A percentile compares a stretch with the other conserved stretches of the same genome.
phyloP scores from a whole-genome alignment of 2,888 invertebrate genomes.

The Cepaea hortensis region DNA sequence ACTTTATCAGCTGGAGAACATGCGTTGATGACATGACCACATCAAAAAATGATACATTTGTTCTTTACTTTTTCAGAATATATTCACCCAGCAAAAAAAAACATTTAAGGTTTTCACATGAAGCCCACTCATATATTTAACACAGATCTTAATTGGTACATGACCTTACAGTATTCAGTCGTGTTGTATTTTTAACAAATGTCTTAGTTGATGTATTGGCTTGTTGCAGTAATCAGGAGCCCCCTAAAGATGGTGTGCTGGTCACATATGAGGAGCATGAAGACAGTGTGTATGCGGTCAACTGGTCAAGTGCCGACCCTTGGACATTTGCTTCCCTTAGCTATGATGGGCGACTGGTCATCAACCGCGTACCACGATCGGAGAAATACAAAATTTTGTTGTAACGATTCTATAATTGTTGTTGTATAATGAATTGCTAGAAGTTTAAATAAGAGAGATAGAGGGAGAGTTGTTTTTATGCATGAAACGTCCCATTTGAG shows the following conservation, averaged over 20 bases:
- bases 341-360: constrained; percentile 95
- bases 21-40: too few relatives aligned
- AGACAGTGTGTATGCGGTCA: constrained; percentile 96
- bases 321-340: constrained; percentile 99
- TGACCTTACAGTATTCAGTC: too few relatives aligned
- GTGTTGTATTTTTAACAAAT: neutral
- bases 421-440: neutral
- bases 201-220: neutral
- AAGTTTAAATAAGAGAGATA: neutral
- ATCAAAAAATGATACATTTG: too few relatives aligned
- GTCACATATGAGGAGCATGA: constrained; percentile 97
- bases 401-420: constrained; percentile 52
- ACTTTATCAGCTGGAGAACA: too few relatives aligned
- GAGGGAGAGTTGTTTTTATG: too few relatives aligned
- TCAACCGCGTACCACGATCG: constrained; percentile 93
- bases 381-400: constrained; percentile 91
- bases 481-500: too few relatives aligned
- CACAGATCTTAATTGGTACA: too few relatives aligned
- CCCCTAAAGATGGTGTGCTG: constrained; percentile 88
- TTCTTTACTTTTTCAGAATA: too few relatives aligned
- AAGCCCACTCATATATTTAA: too few relatives aligned
- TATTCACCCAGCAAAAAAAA: too few relatives aligned
- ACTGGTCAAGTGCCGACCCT: constrained; percentile 98
- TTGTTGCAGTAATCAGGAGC: constrained; percentile 60
- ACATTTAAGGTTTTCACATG: too few relatives aligned